These are phyloP conservation scores for Acanthopleura granulata DNA, from an alignment of 2,888 invertebrate species.

Conservation along the genomic window DNA sequence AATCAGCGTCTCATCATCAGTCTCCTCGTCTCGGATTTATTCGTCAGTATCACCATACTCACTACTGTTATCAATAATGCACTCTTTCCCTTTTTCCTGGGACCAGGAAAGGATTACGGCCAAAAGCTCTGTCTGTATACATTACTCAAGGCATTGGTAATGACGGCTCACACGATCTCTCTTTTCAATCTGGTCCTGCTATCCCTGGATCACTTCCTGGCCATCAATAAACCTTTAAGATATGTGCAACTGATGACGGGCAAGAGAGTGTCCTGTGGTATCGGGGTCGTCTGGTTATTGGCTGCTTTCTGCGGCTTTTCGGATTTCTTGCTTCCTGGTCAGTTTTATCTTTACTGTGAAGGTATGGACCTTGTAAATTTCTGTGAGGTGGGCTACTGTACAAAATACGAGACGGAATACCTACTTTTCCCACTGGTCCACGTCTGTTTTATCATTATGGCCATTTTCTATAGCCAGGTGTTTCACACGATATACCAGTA, in stretches of 20 bases:
- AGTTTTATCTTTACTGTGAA: conserved; percentile 25
- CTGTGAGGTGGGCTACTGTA: conserved; percentile 52
- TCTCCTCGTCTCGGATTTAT: conserved; percentile 50
- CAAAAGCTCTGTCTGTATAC: conserved; percentile 45
- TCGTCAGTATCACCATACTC: conserved; percentile 52
- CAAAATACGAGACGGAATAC: conserved; percentile 54
- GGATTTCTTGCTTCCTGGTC: conserved; percentile 29
- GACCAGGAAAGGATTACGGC: conserved; percentile 30
- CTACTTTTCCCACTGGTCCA: conserved; percentile 47
- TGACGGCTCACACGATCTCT: conserved; percentile 50
- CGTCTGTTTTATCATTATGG: conserved; percentile 47
- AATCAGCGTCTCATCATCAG: conserved; percentile 57
- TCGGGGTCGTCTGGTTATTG: conserved; percentile 44
- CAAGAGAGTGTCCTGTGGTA: conserved; percentile 38
- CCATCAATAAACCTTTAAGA: conserved; percentile 48
- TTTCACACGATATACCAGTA: conserved; percentile 29
- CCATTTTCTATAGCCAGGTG: conserved; percentile 49
- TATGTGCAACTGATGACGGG: conserved; percentile 43
- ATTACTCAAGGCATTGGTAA: conserved; percentile 48
- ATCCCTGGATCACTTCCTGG: conserved; percentile 56
- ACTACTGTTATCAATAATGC: conserved; percentile 47
- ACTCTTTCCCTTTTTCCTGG: conserved; percentile 25
- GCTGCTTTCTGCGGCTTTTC: conserved; percentile 47
- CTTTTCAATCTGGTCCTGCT: conserved; percentile 50
- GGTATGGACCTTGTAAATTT: conserved; percentile 40